These are phyloP conservation scores for Abrostola triplasia DNA, from an alignment of 2,888 invertebrate genomes.

Conservation along the genomic window DNA sequence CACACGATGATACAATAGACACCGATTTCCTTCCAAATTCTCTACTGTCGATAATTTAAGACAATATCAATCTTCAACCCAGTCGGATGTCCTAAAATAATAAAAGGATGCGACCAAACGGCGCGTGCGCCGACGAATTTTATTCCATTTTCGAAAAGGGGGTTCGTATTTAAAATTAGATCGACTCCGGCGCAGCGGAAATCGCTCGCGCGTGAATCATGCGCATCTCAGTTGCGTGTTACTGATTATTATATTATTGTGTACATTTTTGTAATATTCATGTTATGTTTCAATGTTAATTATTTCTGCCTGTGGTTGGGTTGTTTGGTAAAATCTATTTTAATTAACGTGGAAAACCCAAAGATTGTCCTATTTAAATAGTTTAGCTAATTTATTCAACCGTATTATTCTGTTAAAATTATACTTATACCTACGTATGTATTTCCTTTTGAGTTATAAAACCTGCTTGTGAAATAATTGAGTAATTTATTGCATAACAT, in stretches of 20 bases:
- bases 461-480: too few relatives aligned
- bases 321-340: conserved; percentile 27
- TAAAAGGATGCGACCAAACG: conserved; percentile 73
- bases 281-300: conserved; percentile 23
- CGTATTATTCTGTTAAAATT: background rate
- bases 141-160: conserved; percentile 84
- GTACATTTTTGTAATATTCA: conserved; percentile 17
- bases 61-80: conserved; percentile 55
- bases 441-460: too few relatives aligned
- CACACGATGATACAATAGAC: conserved; percentile 23
- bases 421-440: background rate
- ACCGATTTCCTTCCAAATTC: conserved; percentile 34
- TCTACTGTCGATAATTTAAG: conserved; percentile 39
- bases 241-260: conserved; percentile 29
- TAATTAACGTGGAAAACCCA: conserved; percentile 7
- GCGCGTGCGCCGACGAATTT: conserved; percentile 78
- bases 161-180: conserved; percentile 85
- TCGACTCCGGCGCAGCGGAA: conserved; percentile 81
- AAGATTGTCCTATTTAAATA: background rate
- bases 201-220: conserved; percentile 81
- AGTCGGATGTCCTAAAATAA: conserved; percentile 81
- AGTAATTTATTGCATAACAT: too few relatives aligned
- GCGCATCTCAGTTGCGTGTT: conserved; percentile 49
- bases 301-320: conserved; percentile 23
- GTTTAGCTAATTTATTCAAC: background rate